Evolutionary conservation across 35 echinoderm and acorn worm species (phyloP).

Genomic region (Anneissia japonica): DNA sequence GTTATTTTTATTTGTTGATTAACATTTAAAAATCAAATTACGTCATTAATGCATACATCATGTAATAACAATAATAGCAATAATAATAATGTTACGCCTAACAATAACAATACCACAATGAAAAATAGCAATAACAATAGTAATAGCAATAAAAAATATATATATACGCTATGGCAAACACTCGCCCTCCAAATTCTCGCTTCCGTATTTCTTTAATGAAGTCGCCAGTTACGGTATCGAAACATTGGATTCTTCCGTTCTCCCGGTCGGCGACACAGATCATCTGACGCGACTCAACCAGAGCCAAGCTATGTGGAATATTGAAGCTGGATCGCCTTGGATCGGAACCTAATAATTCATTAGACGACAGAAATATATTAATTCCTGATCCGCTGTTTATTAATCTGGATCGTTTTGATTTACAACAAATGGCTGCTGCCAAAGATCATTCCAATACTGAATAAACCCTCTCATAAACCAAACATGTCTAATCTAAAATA

Average conservation of each 20-base stretch:
- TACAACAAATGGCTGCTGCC: background rate
- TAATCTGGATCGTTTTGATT: background rate
- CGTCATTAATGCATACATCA: too few relatives aligned
- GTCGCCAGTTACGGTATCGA: conserved; percentile 41
- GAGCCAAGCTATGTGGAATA: conserved; percentile 86
- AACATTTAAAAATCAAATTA: too few relatives aligned
- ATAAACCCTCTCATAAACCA: too few relatives aligned
- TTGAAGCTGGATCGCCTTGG: conserved; percentile 25
- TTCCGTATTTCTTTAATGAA: conserved; percentile 46
- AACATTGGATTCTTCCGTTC: conserved; percentile 88
- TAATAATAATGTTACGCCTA: too few relatives aligned
- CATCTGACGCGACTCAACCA: conserved; percentile 55
- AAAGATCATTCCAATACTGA: background rate
- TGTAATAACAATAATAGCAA: too few relatives aligned
- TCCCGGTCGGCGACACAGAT: conserved; percentile 90
- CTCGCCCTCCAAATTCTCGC: conserved; percentile 53
- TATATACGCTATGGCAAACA: conserved; percentile 87
- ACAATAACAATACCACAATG: too few relatives aligned
- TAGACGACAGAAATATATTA: background rate
- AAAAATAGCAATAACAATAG: too few relatives aligned
- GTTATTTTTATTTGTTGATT: too few relatives aligned
- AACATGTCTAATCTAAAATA: background rate
- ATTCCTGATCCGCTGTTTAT: background rate
- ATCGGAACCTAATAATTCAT: background rate
- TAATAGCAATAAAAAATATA: too few relatives aligned